These are phyloP conservation scores for Caenorhabditis macrosperma DNA, from an alignment of 2,888 invertebrate species.

Conservation along the genomic window DNA sequence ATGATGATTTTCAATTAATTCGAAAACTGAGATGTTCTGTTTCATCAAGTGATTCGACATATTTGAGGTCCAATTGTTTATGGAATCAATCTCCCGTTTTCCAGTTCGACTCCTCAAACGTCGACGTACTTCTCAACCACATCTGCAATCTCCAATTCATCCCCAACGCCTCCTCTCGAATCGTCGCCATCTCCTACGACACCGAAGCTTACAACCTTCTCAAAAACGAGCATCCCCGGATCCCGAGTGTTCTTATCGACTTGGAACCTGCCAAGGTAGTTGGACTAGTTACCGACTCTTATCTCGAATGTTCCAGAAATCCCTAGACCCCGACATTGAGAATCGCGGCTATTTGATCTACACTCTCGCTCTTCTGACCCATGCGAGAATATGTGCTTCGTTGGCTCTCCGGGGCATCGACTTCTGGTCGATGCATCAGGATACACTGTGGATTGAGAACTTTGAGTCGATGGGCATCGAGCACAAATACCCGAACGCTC, in stretches of 20 bases:
- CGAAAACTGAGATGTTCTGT: no score
- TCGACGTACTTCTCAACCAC: background rate
- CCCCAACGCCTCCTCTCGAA: background rate
- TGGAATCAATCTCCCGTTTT: no score
- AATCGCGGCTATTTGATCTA: background rate
- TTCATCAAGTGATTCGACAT: no score
- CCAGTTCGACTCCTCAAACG: background rate
- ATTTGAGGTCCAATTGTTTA: no score
- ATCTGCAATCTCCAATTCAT: constrained; percentile 9
- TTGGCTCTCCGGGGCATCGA: constrained; percentile 3
- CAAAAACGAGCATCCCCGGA: background rate
- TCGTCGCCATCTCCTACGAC: background rate
- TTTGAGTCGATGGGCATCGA: constrained; percentile 11
- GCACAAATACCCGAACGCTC: background rate
- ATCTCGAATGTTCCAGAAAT: background rate
- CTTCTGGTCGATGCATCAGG: constrained; percentile 27
- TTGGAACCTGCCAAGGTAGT: background rate
- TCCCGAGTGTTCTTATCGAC: background rate
- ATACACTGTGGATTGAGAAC: constrained; percentile 12
- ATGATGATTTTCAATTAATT: no score
- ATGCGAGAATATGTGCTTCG: background rate
- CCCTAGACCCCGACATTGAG: background rate
- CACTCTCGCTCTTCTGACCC: constrained; percentile 1
- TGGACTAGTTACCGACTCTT: background rate
- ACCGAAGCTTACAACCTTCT: background rate